A percentile compares a stretch with the other conserved stretches of the same genome.
Conservation (phyloP, 2,113 vertebrate genomes). For the Geococcyx californianus region DNA sequence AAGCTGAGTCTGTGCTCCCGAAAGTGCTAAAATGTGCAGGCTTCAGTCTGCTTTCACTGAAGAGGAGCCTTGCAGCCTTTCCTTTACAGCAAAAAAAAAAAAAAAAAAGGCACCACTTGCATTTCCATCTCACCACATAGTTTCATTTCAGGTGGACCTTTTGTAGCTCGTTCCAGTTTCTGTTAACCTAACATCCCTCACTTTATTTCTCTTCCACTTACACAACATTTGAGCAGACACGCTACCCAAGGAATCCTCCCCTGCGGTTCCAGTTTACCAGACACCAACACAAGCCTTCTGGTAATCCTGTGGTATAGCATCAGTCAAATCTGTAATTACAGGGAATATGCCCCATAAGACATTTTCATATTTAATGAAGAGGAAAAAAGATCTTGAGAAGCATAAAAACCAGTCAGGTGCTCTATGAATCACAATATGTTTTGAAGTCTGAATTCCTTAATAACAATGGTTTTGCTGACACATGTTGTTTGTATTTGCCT, state of each 20-base stretch:
- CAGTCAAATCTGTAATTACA: not conserved
- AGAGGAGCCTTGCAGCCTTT: not conserved
- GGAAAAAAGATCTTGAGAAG: not conserved
- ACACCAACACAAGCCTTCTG: not conserved
- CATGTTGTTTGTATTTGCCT: conserved; percentile 34
- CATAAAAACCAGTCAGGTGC: conserved; percentile 11
- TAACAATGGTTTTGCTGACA: conserved; percentile 50
- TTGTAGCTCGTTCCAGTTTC: not conserved
- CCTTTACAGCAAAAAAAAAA: not conserved
- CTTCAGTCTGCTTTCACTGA: not conserved
- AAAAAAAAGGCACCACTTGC: not conserved
- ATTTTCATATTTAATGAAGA: not conserved
- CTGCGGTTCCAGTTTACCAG: not conserved
- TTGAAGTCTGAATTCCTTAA: conserved; percentile 35
- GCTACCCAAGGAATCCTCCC: not conserved
- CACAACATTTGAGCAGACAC: not conserved
- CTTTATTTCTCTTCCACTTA: not conserved
- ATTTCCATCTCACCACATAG: not conserved
- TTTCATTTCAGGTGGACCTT: not conserved
- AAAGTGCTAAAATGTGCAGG: not conserved
- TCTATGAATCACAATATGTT: conserved; percentile 40
- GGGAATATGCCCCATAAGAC: not conserved
- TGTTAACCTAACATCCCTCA: not conserved
- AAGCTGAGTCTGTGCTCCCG: not conserved
- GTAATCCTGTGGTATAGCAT: not conserved